phyloP scores from a whole-genome alignment of 2,797 vertebrate genomes.

The Tragopan temminckii region DNA sequence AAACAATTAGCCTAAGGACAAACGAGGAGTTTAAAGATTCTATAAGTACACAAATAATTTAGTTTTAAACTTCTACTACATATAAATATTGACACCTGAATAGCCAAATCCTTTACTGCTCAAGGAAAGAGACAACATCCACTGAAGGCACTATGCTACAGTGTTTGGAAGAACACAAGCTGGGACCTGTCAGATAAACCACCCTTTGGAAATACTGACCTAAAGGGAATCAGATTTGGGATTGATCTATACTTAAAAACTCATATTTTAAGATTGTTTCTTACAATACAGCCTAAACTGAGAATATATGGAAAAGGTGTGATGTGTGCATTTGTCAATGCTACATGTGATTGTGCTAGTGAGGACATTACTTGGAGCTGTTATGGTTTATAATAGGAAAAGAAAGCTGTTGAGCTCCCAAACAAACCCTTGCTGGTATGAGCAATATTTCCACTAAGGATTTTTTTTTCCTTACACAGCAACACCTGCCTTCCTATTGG shows the following conservation, averaged over 20 bases:
- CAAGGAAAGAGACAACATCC: not conserved
- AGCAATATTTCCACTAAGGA: not conserved
- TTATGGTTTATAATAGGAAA: not conserved
- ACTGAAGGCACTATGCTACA: fast-evolving
- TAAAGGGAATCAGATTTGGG: not conserved
- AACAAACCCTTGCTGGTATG: not conserved
- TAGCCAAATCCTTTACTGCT: fast-evolving
- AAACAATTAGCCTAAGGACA: not conserved
- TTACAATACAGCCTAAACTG: too few species aligned
- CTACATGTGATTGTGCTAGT: not conserved
- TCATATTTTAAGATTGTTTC: not conserved
- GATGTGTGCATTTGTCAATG: fast-evolving
- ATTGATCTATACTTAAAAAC: not conserved
- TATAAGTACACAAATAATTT: not conserved
- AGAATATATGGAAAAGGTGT: fast-evolving
- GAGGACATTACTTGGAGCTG: not conserved
- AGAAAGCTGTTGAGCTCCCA: not conserved
- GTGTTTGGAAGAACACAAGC: not conserved
- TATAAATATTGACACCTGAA: not conserved
- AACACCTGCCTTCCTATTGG: not conserved
- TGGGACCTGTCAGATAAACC: fast-evolving
- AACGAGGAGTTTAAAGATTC: not conserved
- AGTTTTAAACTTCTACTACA: not conserved
- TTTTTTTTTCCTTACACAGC: not conserved
- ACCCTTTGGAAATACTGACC: not conserved